These are phyloP conservation scores for Eolophus roseicapilla DNA, from an alignment of 2,113 vertebrate genomes.

Conservation along the genomic window DNA sequence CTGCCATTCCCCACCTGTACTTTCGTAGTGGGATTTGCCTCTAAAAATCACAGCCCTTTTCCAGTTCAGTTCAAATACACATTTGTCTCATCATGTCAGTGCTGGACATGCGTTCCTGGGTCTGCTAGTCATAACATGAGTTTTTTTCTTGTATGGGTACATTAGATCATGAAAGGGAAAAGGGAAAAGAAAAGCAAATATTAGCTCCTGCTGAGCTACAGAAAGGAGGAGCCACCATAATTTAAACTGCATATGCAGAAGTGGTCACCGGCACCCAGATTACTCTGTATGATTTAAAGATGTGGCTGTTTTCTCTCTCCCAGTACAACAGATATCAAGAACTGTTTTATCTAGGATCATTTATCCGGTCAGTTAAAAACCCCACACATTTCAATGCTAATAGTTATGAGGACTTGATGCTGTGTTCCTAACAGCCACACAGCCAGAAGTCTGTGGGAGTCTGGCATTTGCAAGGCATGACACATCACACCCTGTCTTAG, in stretches of 20 bases:
- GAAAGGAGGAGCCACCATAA: neutral
- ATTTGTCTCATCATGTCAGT: neutral
- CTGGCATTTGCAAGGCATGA: constrained; percentile 26
- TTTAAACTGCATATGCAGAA: neutral
- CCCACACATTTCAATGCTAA: neutral
- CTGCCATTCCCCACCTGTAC: neutral
- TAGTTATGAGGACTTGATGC: constrained; percentile 3
- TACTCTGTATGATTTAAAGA: neutral
- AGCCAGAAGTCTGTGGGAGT: constrained; percentile 37
- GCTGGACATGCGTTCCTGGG: neutral
- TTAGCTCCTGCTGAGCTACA: accelerated
- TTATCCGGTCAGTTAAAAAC: constrained; percentile 24
- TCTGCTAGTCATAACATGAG: neutral
- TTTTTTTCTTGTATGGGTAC: neutral
- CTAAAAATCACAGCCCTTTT: neutral
- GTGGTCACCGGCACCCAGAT: neutral
- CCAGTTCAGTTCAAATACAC: neutral
- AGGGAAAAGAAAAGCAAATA: neutral
- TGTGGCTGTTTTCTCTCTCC: neutral
- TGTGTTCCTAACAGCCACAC: constrained; percentile 12
- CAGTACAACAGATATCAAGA: neutral
- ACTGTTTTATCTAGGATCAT: neutral
- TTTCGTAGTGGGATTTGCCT: neutral
- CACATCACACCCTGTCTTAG: neutral
- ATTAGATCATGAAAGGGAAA: neutral